A percentile compares a stretch with the other conserved stretches of the same genome.
phyloP scores from a whole-genome alignment of 2,797 vertebrate species.

The Enteromius radiatus region DNA sequence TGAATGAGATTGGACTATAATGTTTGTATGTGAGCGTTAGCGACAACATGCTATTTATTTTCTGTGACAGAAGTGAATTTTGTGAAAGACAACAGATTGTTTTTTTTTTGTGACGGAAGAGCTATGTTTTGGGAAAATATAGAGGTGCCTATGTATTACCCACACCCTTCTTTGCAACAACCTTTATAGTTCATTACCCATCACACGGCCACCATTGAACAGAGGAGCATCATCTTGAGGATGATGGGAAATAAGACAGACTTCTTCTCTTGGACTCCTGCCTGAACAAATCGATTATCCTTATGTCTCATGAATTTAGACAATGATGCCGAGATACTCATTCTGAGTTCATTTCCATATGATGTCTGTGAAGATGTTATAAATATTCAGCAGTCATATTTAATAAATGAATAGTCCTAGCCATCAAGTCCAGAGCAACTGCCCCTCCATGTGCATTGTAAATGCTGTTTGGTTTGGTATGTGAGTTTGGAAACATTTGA shows the following conservation, averaged over 20 bases:
- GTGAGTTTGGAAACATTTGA: not conserved
- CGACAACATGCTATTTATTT: slow-evolving; percentile 24
- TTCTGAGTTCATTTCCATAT: not conserved
- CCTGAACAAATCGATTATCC: not conserved
- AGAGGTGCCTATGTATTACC: not conserved
- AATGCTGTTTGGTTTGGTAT: not conserved
- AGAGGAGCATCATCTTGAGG: not conserved
- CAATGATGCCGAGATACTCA: not conserved
- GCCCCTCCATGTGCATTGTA: not conserved
- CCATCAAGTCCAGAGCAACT: not conserved
- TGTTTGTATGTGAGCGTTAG: slow-evolving; percentile 11
- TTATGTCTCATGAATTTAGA: not conserved
- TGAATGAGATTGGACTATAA: slow-evolving; percentile 13
- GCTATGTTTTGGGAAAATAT: not conserved
- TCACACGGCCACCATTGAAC: not conserved
- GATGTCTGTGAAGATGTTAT: slow-evolving; percentile 5
- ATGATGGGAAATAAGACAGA: not conserved
- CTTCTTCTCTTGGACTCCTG: not conserved
- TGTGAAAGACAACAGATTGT: slow-evolving; percentile 31
- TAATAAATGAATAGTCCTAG: not conserved
- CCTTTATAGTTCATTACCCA: not conserved
- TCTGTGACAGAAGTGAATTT: slow-evolving; percentile 35
- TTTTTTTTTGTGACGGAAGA: not conserved
- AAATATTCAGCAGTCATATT: slow-evolving; percentile 27
- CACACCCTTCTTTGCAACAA: not conserved